Evolutionary conservation across 2,113 vertebrate species (phyloP).

Genomic region (Coryphaenoides rupestris): DNA sequence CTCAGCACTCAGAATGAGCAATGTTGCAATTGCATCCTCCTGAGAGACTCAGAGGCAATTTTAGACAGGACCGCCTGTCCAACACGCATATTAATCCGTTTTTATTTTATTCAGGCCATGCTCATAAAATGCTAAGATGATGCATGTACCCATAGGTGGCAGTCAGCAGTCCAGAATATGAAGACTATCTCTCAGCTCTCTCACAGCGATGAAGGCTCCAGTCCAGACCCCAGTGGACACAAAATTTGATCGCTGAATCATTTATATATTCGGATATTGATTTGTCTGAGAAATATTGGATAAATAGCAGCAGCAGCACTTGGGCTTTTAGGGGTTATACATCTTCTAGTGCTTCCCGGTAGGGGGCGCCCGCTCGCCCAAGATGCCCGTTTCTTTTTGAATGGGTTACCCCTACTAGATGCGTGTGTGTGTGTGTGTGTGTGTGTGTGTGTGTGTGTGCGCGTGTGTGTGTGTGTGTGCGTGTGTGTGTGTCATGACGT

Average conservation of each 20-base stretch:
- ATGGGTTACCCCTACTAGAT: constrained; percentile 20
- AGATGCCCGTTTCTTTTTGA: constrained; percentile 39
- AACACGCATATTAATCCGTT: constrained; percentile 37
- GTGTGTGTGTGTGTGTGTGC: too few relatives aligned
- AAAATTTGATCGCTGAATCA: constrained; percentile 37
- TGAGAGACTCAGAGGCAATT: background rate
- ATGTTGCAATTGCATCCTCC: too few relatives aligned
- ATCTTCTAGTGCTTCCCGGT: constrained; percentile 25
- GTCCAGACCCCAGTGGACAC: background rate
- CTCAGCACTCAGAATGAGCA: too few relatives aligned
- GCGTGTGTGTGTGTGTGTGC: too few relatives aligned
- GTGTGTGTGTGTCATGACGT: too few relatives aligned
- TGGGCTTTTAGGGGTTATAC: too few relatives aligned
- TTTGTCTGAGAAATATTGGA: constrained; percentile 28
- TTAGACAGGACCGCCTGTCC: constrained; percentile 20
- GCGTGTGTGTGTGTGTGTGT: too few relatives aligned
- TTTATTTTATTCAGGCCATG: constrained; percentile 54
- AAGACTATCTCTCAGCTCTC: too few relatives aligned
- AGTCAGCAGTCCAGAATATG: background rate
- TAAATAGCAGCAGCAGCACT: too few relatives aligned
- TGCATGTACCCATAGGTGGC: constrained; percentile 30
- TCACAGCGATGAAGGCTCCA: too few relatives aligned
- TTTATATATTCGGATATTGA: constrained; percentile 37
- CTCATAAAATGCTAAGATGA: constrained; percentile 54
- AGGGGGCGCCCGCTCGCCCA: constrained; percentile 42